Evolutionary conservation across 2,888 invertebrate species (phyloP), one percentile per base, ranked within the genome.

Genomic region (Baccha elongata): DNA sequence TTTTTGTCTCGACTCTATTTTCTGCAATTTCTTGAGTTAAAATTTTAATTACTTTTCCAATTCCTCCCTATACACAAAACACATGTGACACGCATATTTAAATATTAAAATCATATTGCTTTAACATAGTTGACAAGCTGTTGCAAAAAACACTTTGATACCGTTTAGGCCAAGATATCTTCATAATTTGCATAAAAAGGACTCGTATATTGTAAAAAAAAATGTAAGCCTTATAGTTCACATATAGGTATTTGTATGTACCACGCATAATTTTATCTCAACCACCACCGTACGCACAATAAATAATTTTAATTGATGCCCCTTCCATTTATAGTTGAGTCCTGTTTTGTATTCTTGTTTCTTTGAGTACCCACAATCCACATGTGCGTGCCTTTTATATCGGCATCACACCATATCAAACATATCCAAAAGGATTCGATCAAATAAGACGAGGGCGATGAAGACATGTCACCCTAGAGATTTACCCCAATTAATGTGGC

Each of bases 401-500:
- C 48, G 19, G 15, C n/a, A 15, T 17, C 26, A 13, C 15, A n/a
- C n/a, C n/a, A 21, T 29, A 58, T 73, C 23, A 50, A 55, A 55
- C 58, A 42, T 62, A 37, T 40, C 10, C 26, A 11, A 80, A 71
- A 65, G 69, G 74, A 71, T 80, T 80, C 69, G 37, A 74, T 75
- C 64, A 71, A 74, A 73, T 21, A 69, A 35, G 37, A 55, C 23
- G 13, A 23, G n/a, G 0, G 8, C 2, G 35, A 10, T 21, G 37
- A 37, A 21, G 64, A 74, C 72, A 75, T 67, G 78, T 85, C 86
- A 84, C 87, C 85, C 86, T 83, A 84, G 87, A 86, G 86, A 87
- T 86, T 83, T 85, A 86, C 86, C 86, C 88, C 88, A 88, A 88
- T 88, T 88, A 88, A 87, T 87, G 52, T 32, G n/a, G 44, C 80